Evolutionary conservation across 2,113 vertebrate genomes (phyloP).

Genomic region (Bubalus kerabau): DNA sequence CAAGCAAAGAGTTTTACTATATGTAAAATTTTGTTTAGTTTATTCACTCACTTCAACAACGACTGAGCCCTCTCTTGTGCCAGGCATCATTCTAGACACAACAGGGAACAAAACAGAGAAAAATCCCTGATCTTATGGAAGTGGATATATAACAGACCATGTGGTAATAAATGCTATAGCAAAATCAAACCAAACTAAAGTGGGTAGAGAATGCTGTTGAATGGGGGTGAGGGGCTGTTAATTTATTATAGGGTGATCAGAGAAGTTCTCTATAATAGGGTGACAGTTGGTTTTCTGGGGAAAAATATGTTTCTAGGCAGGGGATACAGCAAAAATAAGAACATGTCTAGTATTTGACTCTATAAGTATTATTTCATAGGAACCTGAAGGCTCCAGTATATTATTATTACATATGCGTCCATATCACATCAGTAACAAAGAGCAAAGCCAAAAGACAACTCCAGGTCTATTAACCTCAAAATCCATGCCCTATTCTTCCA

Average conservation of each 20-base stretch:
- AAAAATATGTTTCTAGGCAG: background rate
- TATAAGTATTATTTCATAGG: background rate
- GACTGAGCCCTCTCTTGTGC: background rate
- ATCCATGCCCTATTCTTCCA: background rate
- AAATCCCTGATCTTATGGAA: background rate
- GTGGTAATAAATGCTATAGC: background rate
- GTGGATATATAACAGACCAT: background rate
- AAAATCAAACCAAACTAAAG: background rate
- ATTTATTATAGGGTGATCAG: background rate
- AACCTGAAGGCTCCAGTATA: background rate
- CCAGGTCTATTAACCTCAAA: background rate
- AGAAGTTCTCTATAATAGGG: background rate
- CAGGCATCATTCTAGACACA: background rate
- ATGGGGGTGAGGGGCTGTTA: background rate
- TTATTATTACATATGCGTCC: background rate
- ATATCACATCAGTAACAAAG: background rate
- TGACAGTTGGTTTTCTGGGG: background rate
- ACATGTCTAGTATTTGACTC: background rate
- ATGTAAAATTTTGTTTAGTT: background rate
- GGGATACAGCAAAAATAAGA: background rate
- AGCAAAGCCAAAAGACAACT: background rate
- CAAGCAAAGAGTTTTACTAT: background rate
- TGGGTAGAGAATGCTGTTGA: background rate
- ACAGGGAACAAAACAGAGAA: background rate
- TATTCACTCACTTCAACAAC: background rate